Evolutionary conservation across 92 coral and sea anemone species (phyloP), one percentile per base, ranked within the genome.

Genomic region (Blastomussa wellsi): DNA sequence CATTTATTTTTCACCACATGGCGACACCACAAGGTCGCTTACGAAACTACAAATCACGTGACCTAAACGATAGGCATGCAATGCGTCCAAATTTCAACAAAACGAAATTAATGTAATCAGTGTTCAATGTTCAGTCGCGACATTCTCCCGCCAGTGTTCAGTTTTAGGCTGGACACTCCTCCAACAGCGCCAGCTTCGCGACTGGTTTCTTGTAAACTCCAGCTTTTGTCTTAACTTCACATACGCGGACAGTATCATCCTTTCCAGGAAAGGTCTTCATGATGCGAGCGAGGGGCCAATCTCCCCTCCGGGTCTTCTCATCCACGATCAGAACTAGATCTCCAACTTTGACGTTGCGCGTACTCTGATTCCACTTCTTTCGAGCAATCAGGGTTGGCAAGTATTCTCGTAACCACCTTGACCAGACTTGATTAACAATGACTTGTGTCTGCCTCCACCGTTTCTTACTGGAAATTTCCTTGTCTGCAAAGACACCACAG

Each of bases 301-400:
- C 80, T 11, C 90, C 85, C 29, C 90, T 84, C 47, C 20, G 76
- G 4, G 68, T 75, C 12, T 70, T 69, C 33, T 81, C 85, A 17
- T 90, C 89, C 2, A 41, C 57, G 29, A 77, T 44, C 66, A 88
- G 59, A 22, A 91, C 94, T 32, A 91, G 77, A 80, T 91, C 89
- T 0, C 88, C 90, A 60, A 74, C 77, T 39, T 36, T 60, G 12
- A 90, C 19, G 31, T 83, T 87, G 57, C 51, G 48, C 42, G 29
- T 66, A 57, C 49, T 37, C 48, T 77, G 59, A 47, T 59, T 37
- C 90, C 89, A 89, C 75, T 92, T 89, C 82, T 84, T 85, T 41
- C 88, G 75, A 10, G 83, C 86, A 57, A 82, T 80, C 42, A 89
- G 86, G 42, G 86, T 76, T 2, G 91, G 95, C 35, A 85, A 38